A percentile compares a stretch with the other conserved stretches of the same genome.
These are phyloP conservation scores for Diacarnus erythraeanus DNA, from an alignment of 37 sponge, comb jelly and placozoan species.

Conservation along the genomic window DNA sequence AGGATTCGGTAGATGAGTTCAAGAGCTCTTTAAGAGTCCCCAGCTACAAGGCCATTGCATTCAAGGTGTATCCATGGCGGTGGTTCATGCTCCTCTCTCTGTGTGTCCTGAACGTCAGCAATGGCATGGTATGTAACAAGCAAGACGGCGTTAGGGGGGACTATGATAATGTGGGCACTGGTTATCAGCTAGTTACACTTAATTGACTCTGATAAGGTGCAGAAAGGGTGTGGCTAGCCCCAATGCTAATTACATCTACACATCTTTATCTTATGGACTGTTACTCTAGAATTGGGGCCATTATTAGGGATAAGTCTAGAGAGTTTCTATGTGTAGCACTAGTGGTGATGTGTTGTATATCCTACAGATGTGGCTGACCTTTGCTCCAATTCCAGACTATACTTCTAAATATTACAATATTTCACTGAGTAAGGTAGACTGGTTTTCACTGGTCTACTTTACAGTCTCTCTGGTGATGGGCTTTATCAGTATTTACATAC, in stretches of 20 bases:
- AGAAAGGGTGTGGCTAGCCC: too few relatives aligned
- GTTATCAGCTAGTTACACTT: too few relatives aligned
- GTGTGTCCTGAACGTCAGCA: conserved; percentile 67
- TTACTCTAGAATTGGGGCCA: neutral
- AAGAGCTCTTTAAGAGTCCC: neutral
- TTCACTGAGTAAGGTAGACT: conserved; percentile 51
- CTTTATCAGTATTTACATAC: conserved; percentile 62
- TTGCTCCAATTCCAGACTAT: conserved; percentile 59
- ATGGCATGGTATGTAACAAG: conserved; percentile 74
- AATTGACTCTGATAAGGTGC: too few relatives aligned
- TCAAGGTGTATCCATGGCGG: conserved; percentile 54
- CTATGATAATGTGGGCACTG: too few relatives aligned
- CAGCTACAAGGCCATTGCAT: neutral
- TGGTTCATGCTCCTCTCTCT: conserved; percentile 66
- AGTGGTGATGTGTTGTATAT: neutral
- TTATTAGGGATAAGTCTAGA: neutral
- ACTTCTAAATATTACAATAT: conserved; percentile 55
- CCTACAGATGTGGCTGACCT: conserved; percentile 84
- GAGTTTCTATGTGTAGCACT: neutral
- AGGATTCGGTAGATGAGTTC: neutral
- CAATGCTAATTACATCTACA: too few relatives aligned
- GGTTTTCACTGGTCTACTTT: conserved; percentile 69
- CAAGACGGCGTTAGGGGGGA: too few relatives aligned
- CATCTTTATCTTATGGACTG: neutral
- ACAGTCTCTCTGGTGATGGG: conserved; percentile 70